These are phyloP conservation scores for Tachycineta bicolor DNA, from an alignment of 2,113 vertebrate genomes.

Conservation along the genomic window DNA sequence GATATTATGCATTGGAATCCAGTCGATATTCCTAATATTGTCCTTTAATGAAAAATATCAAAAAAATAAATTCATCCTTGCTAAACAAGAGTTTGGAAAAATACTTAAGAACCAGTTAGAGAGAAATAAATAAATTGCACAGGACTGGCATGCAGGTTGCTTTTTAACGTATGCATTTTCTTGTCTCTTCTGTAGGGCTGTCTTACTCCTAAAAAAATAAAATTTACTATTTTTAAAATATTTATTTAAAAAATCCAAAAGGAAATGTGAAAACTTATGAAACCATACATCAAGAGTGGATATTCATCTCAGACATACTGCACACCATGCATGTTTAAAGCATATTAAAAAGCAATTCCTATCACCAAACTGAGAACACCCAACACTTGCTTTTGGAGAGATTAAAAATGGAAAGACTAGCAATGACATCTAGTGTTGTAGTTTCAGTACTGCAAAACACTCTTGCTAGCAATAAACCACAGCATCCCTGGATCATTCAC, in stretches of 20 bases:
- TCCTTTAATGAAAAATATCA: not conserved
- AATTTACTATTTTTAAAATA: not conserved
- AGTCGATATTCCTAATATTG: not conserved
- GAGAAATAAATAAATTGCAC: not conserved
- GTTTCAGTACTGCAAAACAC: not conserved
- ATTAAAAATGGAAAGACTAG: not conserved
- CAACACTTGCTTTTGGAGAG: not conserved
- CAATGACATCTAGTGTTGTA: conserved; percentile 33
- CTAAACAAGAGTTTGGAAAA: not conserved
- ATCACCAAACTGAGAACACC: not conserved
- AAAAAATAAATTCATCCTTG: not conserved
- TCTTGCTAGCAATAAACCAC: not conserved
- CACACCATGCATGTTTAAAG: not conserved
- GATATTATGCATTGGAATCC: not conserved
- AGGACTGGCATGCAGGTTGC: not conserved
- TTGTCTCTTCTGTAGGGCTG: not conserved
- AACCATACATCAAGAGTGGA: not conserved
- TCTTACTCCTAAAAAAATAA: not conserved
- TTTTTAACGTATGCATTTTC: not conserved
- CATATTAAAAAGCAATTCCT: not conserved
- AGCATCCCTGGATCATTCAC: not conserved
- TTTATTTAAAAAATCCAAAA: not conserved
- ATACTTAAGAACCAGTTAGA: not conserved
- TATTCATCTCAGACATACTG: not conserved
- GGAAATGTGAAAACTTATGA: not conserved